Base-by-base conservation (phyloP, 2,888 invertebrate genomes). In the Stenodema calcarata region DNA sequence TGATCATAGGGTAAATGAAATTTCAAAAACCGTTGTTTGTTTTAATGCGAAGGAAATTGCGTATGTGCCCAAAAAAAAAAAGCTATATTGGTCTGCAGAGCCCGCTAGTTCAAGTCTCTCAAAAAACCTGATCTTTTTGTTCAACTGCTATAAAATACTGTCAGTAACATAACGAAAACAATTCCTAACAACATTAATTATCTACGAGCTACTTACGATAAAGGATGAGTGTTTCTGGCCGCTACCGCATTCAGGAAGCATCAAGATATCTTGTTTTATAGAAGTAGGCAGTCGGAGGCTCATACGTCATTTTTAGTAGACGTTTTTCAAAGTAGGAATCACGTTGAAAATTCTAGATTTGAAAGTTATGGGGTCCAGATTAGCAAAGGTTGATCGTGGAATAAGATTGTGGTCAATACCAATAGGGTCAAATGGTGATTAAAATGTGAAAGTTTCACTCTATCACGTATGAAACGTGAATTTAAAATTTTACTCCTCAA, bases 161-260 rank as follows among this genome's bases (percentile, higher is more conserved):
- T 47, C 16, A 80, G 54, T 78, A 54, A 80, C 54, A 62, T 50
- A 80, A 80, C 80, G 80, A 30, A 62, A 80, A 80, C 54, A 27
- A 54, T 28, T 62, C 41, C 50, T 80, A 80, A 80, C 54, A 80
- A 80, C 79, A 54, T 44, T 44, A 16, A 78, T 16, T 73, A 1
- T 9, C 73, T 41, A 41, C 3, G n/a, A 73, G 11, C 62, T 62
- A 62, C 62, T 54, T 54, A 54, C 54, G 54, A 23, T 76, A 44
- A 41, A 44, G 41, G 78, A 27, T 50, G 54, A 78, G 12, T 18
- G 30, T 73, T 23, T 23, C 18, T 80, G 80, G 80, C 80, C 80
- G 27, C 80, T 80, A 80, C 80, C 80, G 23, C 30, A 23, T 7
- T 6, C 2, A 23, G 41, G 73, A 41, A 75, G 41, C 73, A 75